These are phyloP conservation scores for Podiceps cristatus DNA, from an alignment of 2,113 vertebrate species.

Conservation along the genomic window DNA sequence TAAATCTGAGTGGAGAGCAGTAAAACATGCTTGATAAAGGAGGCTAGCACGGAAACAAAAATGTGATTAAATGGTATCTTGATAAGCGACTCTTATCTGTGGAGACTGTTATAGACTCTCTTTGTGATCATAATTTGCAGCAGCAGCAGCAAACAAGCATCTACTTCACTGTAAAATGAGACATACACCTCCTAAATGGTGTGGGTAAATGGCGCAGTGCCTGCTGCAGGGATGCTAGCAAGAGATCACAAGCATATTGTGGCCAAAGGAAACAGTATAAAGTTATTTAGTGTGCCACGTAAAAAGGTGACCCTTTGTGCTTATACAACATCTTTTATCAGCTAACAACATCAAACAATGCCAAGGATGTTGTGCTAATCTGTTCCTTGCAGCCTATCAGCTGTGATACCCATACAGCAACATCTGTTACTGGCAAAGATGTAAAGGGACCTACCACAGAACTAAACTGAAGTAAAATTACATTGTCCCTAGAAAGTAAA, in stretches of 20 bases:
- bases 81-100: neutral
- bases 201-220: neutral
- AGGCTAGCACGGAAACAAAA: neutral
- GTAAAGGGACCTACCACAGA: neutral
- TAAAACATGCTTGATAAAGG: neutral
- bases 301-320: neutral
- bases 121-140: neutral
- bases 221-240: neutral
- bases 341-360: neutral
- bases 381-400: neutral
- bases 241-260: neutral
- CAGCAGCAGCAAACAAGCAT: neutral
- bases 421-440: neutral
- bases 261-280: neutral
- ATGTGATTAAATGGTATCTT: neutral
- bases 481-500: neutral
- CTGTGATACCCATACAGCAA: neutral
- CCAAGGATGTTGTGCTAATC: neutral
- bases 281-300: rapidly evolving
- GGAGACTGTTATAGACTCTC: neutral
- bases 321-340: neutral
- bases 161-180: neutral
- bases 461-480: neutral
- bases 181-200: neutral
- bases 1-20: neutral